Base-by-base conservation (phyloP, 2,888 invertebrate species). In the Catocala sponsa region DNA sequence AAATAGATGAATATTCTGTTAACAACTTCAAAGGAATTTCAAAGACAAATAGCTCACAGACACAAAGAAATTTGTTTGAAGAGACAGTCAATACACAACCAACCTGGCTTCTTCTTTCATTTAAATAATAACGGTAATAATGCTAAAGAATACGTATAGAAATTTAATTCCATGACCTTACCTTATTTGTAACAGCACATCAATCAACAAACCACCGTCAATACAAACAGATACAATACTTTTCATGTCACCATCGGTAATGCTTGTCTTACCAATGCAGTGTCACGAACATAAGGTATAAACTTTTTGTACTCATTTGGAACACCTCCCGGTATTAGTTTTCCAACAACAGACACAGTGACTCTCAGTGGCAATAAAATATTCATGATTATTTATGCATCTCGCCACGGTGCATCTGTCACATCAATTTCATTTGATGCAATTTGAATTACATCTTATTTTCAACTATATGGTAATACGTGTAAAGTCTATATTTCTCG, bases 391-490 rank as follows among this genome's bases (percentile, higher is more conserved):
- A 53, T 55, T 63, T 65, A 62, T 59, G 59, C 43, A 68, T 71
- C 66, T 65, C 43, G 65, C 65, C 70, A 71, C 59, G 57, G 65
- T 67, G 66, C 60, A 71, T 68, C 66, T 68, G 67, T 68, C 71
- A 73, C 76, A 73, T 66, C 71, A 52, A 75, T 75, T 75, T 75
- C 63, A 65, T 74, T 67, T 72, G 57, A 72, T 74, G 66, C 70
- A 70, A 53, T 54, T 50, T 35, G 10, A 38, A 32, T 55, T 12
- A 47, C 55, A 51, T 59, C 55, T 6, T 4, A 69, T 53, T 61
- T 43, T 50, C 25, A 55, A 49, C 76, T 53, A 42, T 56, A 57
- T 12, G 0, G 0, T 0, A 0, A 6, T 7, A 4, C 1, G 0
- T 6, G 41, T 61, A 70, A 60, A 54, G 64, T 57, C 15, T 46